Evolutionary conservation across 2,113 vertebrate species (phyloP), one percentile per base, ranked within the genome.

Genomic region (Syngnathoides biaculeatus): DNA sequence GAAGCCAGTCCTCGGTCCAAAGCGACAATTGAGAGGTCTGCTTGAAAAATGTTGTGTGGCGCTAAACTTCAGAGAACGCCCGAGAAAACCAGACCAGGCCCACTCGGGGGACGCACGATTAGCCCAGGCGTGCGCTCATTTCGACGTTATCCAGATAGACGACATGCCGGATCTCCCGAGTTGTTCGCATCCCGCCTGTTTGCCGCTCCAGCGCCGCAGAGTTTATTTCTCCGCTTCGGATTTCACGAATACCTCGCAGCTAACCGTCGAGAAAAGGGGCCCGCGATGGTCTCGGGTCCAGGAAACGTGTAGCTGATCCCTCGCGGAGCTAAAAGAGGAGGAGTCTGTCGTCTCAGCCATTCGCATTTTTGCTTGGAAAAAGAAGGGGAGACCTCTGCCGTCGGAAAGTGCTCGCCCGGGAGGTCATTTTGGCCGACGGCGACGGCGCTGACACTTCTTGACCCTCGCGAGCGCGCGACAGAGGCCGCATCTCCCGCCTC

Each of bases 1-100:
- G 64, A 84, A 82, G 80, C 84, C 76, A 71, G 79, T 73, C 78
- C 85, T 76, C 77, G 75, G 57, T 67, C 53, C 67, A 77, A 77
- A 60, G 48, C 69, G 80, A 69, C 74, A 77, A 72, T 84, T 85
- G 74, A 84, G 55, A 69, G 59, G 56, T 58, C 8, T 11, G 40
- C 40, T 1, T 42, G 40, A 42, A 13, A 42, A 42, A 42, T 13
- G 10, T 42, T 10, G 40, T 12, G 40, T 6, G 30, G 30, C 6
- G 30, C 2, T 5, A 1, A 35, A 5, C 6, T 35, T 35, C 30
- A 35, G 1, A 35, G 30, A 35, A 6, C 30, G 30, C 30, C 30
- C 6, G 30, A 35, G 30, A 35, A 35, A 35, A 35, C 6, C 4
- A 35, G 30, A 35, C 30, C 30, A 35, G 30, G 30, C 30, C 30